Conservation (phyloP, 2,113 vertebrate genomes). For the Hirundichthys speculiger region DNA sequence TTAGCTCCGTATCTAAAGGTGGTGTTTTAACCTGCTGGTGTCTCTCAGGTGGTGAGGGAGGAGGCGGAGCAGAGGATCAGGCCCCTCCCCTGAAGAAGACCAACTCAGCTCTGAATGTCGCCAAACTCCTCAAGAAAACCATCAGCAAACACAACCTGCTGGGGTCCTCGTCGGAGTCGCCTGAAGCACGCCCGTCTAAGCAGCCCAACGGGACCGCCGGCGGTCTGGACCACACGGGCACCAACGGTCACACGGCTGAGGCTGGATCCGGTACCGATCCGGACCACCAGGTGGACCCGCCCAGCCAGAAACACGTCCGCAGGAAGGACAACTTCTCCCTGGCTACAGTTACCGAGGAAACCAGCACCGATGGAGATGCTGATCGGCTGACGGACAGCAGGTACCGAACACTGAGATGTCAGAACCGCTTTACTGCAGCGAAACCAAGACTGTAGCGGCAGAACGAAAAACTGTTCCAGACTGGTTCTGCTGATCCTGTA, state of each 20-base stretch:
- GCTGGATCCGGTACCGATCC: constrained; percentile 58
- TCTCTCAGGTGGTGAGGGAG: constrained; percentile 32
- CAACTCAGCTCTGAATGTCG: constrained; percentile 79
- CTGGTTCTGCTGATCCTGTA: too few relatives aligned
- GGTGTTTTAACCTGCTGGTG: background rate
- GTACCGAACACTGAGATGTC: constrained; percentile 11
- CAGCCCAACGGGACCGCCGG: constrained; percentile 14
- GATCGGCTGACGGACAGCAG: constrained; percentile 26
- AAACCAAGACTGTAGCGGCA: too few relatives aligned
- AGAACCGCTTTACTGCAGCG: too few relatives aligned
- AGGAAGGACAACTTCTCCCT: constrained; percentile 86
- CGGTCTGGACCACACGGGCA: background rate
- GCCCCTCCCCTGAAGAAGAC: constrained; percentile 79
- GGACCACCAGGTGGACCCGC: constrained; percentile 64
- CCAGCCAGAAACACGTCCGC: constrained; percentile 79
- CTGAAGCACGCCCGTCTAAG: background rate
- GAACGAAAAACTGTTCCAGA: too few relatives aligned
- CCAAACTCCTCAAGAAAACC: constrained; percentile 89
- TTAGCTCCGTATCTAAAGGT: background rate
- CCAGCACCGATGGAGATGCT: constrained; percentile 37
- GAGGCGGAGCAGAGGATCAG: constrained; percentile 49
- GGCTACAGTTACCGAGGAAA: constrained; percentile 90
- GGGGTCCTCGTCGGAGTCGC: constrained; percentile 22
- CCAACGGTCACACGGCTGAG: constrained; percentile 31
- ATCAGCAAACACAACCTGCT: constrained; percentile 87